phyloP scores from a whole-genome alignment of 2,888 invertebrate species.

The Ypsolopha sequella region DNA sequence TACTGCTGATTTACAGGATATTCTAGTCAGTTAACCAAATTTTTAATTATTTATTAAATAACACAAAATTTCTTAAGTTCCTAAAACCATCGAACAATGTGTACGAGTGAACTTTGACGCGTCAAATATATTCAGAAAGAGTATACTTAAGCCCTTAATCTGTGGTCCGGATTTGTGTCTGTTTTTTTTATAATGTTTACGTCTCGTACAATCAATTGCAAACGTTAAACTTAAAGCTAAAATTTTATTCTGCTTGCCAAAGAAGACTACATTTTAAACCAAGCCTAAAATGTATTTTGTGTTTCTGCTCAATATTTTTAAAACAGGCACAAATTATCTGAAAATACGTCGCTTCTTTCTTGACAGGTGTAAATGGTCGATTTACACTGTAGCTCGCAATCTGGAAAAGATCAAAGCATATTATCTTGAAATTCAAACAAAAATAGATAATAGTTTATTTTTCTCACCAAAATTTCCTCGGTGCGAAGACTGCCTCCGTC shows the following conservation, averaged over 20 bases:
- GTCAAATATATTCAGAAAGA: constrained; percentile 8
- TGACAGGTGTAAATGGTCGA: not conserved
- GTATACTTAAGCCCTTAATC: constrained; percentile 42
- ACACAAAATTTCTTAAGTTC: not conserved
- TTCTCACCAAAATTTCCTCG: constrained; percentile 12
- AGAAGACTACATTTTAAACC: no score
- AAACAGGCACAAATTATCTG: not conserved
- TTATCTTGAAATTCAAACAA: constrained; percentile 33
- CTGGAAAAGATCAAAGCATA: constrained; percentile 62
- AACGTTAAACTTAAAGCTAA: no score
- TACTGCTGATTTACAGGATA: no score
- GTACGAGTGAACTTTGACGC: constrained; percentile 9
- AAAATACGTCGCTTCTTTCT: constrained; percentile 2
- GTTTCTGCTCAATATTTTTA: not conserved
- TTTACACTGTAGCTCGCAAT: constrained; percentile 13
- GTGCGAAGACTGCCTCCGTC: constrained; percentile 11
- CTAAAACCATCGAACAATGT: not conserved
- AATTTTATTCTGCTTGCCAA: no score
- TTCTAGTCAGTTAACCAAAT: no score
- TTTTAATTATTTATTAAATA: no score
- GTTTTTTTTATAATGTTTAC: constrained; percentile 2
- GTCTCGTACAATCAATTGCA: no score
- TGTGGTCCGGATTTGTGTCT: constrained; percentile 23
- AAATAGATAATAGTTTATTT: not conserved
- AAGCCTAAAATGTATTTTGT: no score